Percentiles rank a stretch among this genome's conserved stretches.
These are phyloP conservation scores for Columba livia DNA, from an alignment of 2,113 vertebrate genomes.

Conservation along the genomic window DNA sequence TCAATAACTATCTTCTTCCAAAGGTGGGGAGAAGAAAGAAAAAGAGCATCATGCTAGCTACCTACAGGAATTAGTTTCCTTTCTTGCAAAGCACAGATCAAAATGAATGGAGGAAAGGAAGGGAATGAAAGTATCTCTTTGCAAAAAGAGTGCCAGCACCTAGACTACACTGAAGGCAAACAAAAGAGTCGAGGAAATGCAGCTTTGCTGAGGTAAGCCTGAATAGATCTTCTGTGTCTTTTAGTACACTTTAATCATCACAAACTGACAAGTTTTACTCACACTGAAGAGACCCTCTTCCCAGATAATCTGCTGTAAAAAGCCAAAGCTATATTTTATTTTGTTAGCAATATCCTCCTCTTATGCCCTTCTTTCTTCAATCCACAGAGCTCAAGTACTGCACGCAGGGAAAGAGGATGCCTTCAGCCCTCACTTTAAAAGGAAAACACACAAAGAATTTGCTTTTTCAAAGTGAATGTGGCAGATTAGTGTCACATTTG, in stretches of 20 bases:
- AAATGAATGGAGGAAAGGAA: neutral
- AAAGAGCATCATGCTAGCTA: fast-evolving
- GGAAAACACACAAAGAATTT: neutral
- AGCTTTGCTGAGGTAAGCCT: neutral
- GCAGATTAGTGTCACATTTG: neutral
- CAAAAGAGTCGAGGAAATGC: neutral
- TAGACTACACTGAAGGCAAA: neutral
- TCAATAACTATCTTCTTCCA: neutral
- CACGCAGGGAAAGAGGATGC: neutral
- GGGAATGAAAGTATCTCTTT: neutral
- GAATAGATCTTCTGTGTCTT: neutral
- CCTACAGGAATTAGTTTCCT: neutral
- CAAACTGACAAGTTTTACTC: neutral
- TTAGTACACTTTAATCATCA: neutral
- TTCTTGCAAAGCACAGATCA: neutral
- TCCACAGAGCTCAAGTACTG: neutral
- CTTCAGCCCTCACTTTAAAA: conserved; percentile 22
- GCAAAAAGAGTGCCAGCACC: neutral
- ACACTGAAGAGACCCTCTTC: neutral
- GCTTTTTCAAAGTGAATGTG: conserved; percentile 11
- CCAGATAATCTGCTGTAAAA: conserved; percentile 9
- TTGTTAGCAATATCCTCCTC: neutral
- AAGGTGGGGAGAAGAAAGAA: neutral
- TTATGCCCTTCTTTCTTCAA: neutral
- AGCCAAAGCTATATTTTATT: neutral